Percentiles rank a stretch among this genome's conserved stretches.
Conservation (phyloP, 2,797 vertebrate species). For the Pyrocephalus nanus region DNA sequence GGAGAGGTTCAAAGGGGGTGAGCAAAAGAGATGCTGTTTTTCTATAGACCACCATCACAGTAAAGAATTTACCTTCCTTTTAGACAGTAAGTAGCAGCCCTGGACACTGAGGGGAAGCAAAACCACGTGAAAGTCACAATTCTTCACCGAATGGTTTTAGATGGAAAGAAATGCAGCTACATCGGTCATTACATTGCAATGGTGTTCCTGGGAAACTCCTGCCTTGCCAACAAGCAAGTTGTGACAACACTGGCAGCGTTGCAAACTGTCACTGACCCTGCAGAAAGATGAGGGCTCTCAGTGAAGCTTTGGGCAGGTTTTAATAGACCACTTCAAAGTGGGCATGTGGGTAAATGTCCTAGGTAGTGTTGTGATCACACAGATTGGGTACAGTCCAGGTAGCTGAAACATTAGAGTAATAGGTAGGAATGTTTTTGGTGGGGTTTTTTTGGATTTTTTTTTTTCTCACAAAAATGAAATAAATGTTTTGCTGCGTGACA, state of each 20-base stretch:
- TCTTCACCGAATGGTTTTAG: neutral
- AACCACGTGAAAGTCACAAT: neutral
- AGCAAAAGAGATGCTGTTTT: neutral
- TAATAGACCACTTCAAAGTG: neutral
- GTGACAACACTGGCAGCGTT: neutral
- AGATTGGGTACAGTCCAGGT: neutral
- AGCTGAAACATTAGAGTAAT: neutral
- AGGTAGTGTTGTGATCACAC: neutral
- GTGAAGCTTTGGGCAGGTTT: neutral
- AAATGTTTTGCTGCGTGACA: neutral
- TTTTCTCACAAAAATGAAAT: neutral
- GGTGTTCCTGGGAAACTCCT: neutral
- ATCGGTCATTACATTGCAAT: neutral
- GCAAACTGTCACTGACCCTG: neutral
- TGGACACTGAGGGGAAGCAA: neutral
- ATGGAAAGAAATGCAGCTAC: neutral
- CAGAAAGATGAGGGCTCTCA: neutral
- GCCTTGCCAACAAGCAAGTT: neutral
- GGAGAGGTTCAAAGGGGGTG: neutral
- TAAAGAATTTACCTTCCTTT: neutral
- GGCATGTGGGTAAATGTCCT: neutral
- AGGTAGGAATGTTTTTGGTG: neutral
- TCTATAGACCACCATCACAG: neutral
- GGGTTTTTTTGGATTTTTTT: too few species aligned
- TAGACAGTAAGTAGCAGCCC: neutral